Evolutionary conservation across 2,888 invertebrate species (phyloP), one percentile per base, ranked within the genome.

Genomic region (Trichogramma evanescens): DNA sequence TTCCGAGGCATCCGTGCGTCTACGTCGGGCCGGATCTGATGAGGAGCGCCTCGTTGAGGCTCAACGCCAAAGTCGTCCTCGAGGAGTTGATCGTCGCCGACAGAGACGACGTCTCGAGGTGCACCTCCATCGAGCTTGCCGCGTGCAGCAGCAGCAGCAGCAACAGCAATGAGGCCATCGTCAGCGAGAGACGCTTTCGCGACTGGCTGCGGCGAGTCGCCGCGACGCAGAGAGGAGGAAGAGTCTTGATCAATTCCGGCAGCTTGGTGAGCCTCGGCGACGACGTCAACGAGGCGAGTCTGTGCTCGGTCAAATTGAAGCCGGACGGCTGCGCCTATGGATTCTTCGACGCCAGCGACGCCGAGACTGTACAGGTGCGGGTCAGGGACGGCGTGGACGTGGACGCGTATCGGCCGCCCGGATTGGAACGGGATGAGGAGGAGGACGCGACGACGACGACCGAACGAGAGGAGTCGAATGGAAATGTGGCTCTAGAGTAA

Each of bases 11-110:
- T 70, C 79, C 79, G 4, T 80, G 80, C 64, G 76, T 84, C 39
- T 82, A 84, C 59, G 78, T 86, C 61, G 80, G 84, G 53, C 78
- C 81, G 59, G 77, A 81, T 48, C 74, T 88, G 56, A 82, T 83
- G 69, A 71, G 78, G 10, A 81, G 82, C 64, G 78, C 86, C 51
- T 80, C 80, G 65, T 69, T 85, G 61, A 80, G 81, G 48, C 78
- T 81, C 62, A 86, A 87, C 7, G 78, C 79, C 52, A 84, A 82
- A 76, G 77, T 86, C 5, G 76, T 81, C 45, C 73, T 88, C 39
- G 61, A 65, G 48, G 61, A 65, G 41, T 50, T 58, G n/a, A n/a
- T 81, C 5, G 77, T 78, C 1, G 74, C 75, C 55, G 70, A 68
- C n/a, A 70, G 79, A 3, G 75, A 76, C 4, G 75, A 78, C 63